Evolutionary conservation across 2,113 vertebrate species (phyloP).

Genomic region (Eudyptes chrysolophus): DNA sequence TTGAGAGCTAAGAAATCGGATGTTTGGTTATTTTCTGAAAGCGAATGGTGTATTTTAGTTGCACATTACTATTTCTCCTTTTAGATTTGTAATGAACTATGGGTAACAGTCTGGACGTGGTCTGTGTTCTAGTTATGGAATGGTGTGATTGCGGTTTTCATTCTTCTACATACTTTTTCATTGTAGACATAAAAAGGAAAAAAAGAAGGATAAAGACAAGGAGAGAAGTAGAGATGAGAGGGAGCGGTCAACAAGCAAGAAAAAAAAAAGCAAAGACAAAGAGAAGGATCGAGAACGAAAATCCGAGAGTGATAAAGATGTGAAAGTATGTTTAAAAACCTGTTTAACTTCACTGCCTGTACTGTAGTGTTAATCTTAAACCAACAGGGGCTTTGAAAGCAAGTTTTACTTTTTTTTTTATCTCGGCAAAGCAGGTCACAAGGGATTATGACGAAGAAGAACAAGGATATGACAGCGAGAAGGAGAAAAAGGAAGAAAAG

Average conservation of each 20-base stretch:
- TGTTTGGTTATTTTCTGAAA: background rate
- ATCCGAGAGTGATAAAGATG: conserved; percentile 93
- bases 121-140: fast-evolving
- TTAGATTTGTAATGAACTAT: background rate
- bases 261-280: conserved; percentile 95
- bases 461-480: conserved; percentile 95
- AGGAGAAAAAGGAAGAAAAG: conserved; percentile 86
- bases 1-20: fast-evolving
- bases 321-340: conserved; percentile 85
- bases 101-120: fast-evolving
- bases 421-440: conserved; percentile 88
- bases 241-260: conserved; percentile 91
- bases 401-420: conserved; percentile 54
- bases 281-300: conserved; percentile 92
- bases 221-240: conserved; percentile 87
- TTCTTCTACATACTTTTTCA: background rate
- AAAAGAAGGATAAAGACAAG: conserved; percentile 97
- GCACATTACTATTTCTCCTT: background rate
- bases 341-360: background rate
- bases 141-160: background rate
- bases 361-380: fast-evolving
- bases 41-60: fast-evolving
- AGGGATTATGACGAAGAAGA: conserved; percentile 98
- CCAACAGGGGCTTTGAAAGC: background rate
- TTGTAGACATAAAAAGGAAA: conserved; percentile 95